Evolutionary conservation across 2,888 invertebrate genomes (phyloP).

Genomic region (Dolichopus griseipennis): DNA sequence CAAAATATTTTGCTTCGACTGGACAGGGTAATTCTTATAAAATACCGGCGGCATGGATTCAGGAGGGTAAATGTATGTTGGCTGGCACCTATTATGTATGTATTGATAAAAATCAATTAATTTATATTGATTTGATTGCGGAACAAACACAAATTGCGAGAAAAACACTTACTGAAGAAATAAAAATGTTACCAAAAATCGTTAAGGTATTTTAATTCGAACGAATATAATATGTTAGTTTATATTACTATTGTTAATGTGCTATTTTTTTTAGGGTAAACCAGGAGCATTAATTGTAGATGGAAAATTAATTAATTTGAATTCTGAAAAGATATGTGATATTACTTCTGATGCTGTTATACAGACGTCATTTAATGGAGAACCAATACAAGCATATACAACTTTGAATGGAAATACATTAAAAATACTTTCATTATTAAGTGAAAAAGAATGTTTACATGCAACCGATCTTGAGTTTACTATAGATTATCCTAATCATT

Average conservation of each 20-base stretch:
- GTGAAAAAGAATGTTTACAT: background rate
- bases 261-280: slow-evolving; percentile 28
- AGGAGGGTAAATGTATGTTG: slow-evolving; percentile 48
- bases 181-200: slow-evolving; percentile 32
- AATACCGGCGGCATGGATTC: slow-evolving; percentile 56
- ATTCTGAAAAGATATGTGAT: slow-evolving; percentile 37
- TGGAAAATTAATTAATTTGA: slow-evolving; percentile 35
- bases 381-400: slow-evolving; percentile 36
- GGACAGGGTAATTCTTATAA: slow-evolving; percentile 52
- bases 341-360: slow-evolving; percentile 36
- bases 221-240: no score
- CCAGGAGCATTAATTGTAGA: slow-evolving; percentile 42
- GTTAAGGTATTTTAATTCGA: slow-evolving; percentile 26
- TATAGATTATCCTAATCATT: slow-evolving; percentile 36
- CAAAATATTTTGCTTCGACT: slow-evolving; percentile 52
- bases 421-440: background rate
- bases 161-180: slow-evolving; percentile 42
- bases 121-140: slow-evolving; percentile 54
- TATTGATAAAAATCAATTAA: slow-evolving; percentile 50
- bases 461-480: slow-evolving; percentile 32
- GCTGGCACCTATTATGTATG: slow-evolving; percentile 59
- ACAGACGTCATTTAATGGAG: slow-evolving; percentile 31
- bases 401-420: background rate
- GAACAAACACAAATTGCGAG: slow-evolving; percentile 46
- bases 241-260: background rate